These are phyloP conservation scores for Eclectus roratus DNA, from an alignment of 2,113 vertebrate species.

Conservation along the genomic window DNA sequence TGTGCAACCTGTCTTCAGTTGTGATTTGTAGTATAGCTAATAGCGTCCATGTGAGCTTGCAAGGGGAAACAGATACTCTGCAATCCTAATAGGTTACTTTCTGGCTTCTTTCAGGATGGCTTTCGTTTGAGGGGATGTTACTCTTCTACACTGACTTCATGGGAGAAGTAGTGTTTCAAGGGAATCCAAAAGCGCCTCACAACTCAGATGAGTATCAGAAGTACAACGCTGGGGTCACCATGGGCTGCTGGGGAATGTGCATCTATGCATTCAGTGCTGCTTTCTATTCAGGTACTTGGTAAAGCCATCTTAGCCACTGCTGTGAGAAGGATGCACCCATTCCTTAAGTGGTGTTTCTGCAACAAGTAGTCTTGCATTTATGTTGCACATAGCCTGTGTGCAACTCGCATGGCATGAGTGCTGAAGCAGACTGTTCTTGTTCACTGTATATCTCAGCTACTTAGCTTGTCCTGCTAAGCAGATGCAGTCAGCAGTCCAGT, in stretches of 20 bases:
- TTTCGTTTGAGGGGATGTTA: constrained; percentile 96
- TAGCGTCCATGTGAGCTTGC: neutral
- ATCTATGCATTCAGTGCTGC: constrained; percentile 98
- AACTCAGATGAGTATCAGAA: constrained; percentile 89
- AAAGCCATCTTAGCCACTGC: neutral
- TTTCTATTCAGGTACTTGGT: constrained; percentile 89
- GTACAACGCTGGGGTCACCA: constrained; percentile 93
- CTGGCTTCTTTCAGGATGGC: constrained; percentile 82
- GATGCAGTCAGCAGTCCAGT: neutral
- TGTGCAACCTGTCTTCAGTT: neutral
- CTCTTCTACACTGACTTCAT: constrained; percentile 99
- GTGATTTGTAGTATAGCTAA: neutral
- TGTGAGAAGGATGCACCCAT: neutral
- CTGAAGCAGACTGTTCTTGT: neutral
- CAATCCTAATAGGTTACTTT: neutral
- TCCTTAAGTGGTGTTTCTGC: neutral
- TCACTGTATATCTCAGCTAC: neutral
- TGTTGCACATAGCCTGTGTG: neutral
- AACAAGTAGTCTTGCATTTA: neutral
- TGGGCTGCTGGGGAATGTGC: constrained; percentile 99
- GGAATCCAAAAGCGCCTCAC: constrained; percentile 90
- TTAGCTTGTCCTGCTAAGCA: neutral
- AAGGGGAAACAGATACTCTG: neutral
- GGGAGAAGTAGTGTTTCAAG: constrained; percentile 96
- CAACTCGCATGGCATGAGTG: neutral